Evolutionary conservation across 2,888 invertebrate genomes (phyloP), one percentile per base, ranked within the genome.

Genomic region (Sinelater perroti): DNA sequence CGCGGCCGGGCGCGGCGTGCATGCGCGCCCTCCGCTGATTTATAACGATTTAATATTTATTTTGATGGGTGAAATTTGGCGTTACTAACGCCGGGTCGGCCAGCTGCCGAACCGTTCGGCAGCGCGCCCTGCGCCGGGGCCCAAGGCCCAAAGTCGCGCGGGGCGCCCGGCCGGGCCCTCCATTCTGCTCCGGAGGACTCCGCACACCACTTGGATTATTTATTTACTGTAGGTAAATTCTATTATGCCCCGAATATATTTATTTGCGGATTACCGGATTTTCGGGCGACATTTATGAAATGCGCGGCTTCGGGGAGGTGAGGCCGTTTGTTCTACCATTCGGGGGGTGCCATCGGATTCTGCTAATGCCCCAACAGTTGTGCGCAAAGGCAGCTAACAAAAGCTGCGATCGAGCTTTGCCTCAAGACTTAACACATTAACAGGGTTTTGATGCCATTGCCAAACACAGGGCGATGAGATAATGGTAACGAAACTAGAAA

Each of bases 21-120:
- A 56, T 61, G 62, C 63, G 70, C 63, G 64, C 63, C 69, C 72
- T 71, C 68, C 56, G 47, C 62, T 77, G 78, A 79, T 79, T 78
- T 79, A 79, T 78, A 76, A 75, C 75, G 77, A 79, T 79, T 78
- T 79, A 78, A 79, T 79, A 79, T 79, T 78, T 79, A 78, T 79
- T 79, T 79, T 79, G 79, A 79, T 78, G 78, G 79, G 77, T 79
- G 76, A 78, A 79, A 79, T 78, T 78, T 78, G 71, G 78, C 79
- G 78, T 78, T 74, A 77, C 79, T 76, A 79, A 78, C 75, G 74
- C 73, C 72, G 68, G 68, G 56, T 63, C 70, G 69, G 73, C 76
- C 75, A 77, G 75, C 76, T 76, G 76, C 76, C 73, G 70, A 74
- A 74, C 74, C 74, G 75, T 72, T 72, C 70, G 70, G 69, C 70